Evolutionary conservation across 1,140 invertebrate species (phyloP).

Genomic region (Idris sp.): DNA sequence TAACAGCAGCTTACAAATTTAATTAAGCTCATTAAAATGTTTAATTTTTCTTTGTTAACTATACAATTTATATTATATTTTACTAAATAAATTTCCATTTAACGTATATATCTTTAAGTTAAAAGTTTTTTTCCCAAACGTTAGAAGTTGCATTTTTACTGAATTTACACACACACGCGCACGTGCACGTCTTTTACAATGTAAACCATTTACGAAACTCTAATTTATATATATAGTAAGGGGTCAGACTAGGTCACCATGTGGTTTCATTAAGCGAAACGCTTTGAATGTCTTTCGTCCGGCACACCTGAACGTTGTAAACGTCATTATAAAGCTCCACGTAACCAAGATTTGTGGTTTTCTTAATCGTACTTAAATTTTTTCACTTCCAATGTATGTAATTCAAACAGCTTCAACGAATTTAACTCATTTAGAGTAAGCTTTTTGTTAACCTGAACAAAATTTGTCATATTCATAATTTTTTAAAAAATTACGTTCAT

Average conservation of each 20-base stretch:
- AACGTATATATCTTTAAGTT: conserved; percentile 24
- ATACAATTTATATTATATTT: too few relatives aligned
- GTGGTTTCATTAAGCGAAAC: conserved; percentile 64
- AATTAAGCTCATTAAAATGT: too few relatives aligned
- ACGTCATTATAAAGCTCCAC: conserved; percentile 64
- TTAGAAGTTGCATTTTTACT: conserved; percentile 41
- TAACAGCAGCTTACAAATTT: too few relatives aligned
- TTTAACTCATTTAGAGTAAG: conserved; percentile 8
- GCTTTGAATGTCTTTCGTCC: conserved; percentile 59
- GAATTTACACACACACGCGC: conserved; percentile 37
- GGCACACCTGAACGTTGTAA: conserved; percentile 65
- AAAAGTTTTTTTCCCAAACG: conserved; percentile 4
- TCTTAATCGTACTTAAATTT: conserved; percentile 52
- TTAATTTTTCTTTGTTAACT: too few relatives aligned
- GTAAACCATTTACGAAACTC: conserved; percentile 45
- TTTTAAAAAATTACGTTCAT: too few relatives aligned
- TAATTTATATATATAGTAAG: conserved; percentile 56
- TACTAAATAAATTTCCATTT: too few relatives aligned
- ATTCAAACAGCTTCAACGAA: conserved; percentile 17
- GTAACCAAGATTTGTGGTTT: conserved; percentile 65
- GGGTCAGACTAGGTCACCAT: conserved; percentile 59
- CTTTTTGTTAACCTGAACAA: too few relatives aligned
- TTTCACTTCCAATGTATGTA: conserved; percentile 39
- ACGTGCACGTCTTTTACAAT: conserved; percentile 34
- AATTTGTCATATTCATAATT: too few relatives aligned